phyloP scores from a whole-genome alignment of 2,888 invertebrate species.

The Neocrepidodera transversa region DNA sequence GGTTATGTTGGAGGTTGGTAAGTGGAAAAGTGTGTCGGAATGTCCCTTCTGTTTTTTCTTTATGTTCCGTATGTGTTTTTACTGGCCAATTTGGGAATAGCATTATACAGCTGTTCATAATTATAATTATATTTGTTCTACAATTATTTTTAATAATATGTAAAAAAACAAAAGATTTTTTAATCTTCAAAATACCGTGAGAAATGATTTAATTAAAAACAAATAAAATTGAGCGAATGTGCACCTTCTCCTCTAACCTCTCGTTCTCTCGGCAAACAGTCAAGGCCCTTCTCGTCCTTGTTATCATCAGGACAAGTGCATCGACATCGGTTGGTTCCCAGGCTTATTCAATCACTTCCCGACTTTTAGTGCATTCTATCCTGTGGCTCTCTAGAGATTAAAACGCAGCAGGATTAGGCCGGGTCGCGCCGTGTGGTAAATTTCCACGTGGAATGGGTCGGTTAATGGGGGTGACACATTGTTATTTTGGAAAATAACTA shows the following conservation, averaged over 20 bases:
- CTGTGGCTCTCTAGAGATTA: slow-evolving; percentile 12
- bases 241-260: not conserved
- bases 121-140: too few relatives aligned
- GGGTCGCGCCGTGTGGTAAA: not conserved
- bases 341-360: slow-evolving; percentile 18
- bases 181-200: slow-evolving; percentile 12
- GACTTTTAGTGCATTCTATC: slow-evolving; percentile 19
- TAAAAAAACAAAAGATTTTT: too few relatives aligned
- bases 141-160: too few relatives aligned
- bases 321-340: slow-evolving; percentile 13
- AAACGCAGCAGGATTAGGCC: slow-evolving; percentile 9
- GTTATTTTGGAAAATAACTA: too few relatives aligned
- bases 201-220: slow-evolving; percentile 15
- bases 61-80: not conserved
- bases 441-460: not conserved
- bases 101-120: not conserved
- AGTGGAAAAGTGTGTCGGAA: slow-evolving; percentile 27
- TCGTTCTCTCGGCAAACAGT: slow-evolving; percentile 6
- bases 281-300: slow-evolving; percentile 3
- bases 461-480: not conserved
- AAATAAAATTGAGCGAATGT: slow-evolving; percentile 12
- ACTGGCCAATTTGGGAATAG: not conserved
- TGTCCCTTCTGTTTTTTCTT: not conserved
- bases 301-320: slow-evolving; percentile 20
- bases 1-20: not conserved